phyloP scores from a whole-genome alignment of 2,888 invertebrate genomes.

The Drosophila engyochracea region DNA sequence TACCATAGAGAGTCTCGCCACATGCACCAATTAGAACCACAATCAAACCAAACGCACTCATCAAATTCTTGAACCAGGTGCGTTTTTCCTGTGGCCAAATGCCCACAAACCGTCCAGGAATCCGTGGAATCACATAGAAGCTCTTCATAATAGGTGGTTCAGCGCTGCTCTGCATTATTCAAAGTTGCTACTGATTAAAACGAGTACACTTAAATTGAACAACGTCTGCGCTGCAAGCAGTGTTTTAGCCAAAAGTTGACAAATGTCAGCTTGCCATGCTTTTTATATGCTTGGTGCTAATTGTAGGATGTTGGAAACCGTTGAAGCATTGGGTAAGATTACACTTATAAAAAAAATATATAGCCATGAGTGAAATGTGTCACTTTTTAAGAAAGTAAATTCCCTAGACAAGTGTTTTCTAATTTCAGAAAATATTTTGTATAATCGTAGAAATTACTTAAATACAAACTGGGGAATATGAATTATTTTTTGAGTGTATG shows the following conservation, averaged over 20 bases:
- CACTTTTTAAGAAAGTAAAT: neutral
- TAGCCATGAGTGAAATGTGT: neutral
- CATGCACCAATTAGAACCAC: constrained; percentile 75
- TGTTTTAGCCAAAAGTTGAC: constrained; percentile 25
- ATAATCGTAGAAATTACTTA: neutral
- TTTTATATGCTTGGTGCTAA: constrained; percentile 57
- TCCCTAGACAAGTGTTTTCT: neutral
- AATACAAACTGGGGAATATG: neutral
- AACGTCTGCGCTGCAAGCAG: constrained; percentile 33
- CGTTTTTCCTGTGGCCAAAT: constrained; percentile 78
- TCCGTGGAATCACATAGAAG: constrained; percentile 76
- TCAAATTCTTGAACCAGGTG: constrained; percentile 52
- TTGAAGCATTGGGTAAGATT: neutral
- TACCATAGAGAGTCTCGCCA: constrained; percentile 79
- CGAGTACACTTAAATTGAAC: constrained; percentile 11
- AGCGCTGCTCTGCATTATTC: constrained; percentile 29
- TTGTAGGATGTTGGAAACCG: constrained; percentile 20
- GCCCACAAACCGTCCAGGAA: constrained; percentile 75
- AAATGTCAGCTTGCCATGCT: constrained; percentile 8
- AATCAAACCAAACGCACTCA: constrained; percentile 65
- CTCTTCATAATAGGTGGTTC: constrained; percentile 61
- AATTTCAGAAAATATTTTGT: neutral
- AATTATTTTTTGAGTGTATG: constrained; percentile 5
- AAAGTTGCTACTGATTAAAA: constrained; percentile 1
- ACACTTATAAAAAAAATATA: neutral